phyloP scores from a whole-genome alignment of 35 echinoderm and acorn worm genomes.

The Antedon bifida region DNA sequence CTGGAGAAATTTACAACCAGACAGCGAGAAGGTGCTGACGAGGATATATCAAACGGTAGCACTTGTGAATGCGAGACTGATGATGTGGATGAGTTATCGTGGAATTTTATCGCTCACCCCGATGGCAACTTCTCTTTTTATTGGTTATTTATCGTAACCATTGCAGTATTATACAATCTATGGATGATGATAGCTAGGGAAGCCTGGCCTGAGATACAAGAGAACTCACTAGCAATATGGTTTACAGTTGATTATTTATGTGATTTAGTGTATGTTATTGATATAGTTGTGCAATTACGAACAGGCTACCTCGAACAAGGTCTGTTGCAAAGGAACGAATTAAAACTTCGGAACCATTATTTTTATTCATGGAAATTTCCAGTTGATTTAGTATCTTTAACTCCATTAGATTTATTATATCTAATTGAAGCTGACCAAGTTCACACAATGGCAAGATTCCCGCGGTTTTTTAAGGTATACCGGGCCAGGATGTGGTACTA shows the following conservation, averaged over 20 bases:
- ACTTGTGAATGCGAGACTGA: background rate
- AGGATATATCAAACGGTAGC: background rate
- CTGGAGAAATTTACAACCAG: conserved; percentile 7
- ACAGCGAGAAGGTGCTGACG: conserved; percentile 14
- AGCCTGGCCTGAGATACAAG: conserved; percentile 39
- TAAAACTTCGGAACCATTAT: conserved; percentile 41
- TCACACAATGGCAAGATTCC: conserved; percentile 32
- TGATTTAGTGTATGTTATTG: conserved; percentile 61
- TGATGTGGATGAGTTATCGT: conserved; percentile 7
- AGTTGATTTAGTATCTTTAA: conserved; percentile 39
- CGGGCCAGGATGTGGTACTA: conserved; percentile 31
- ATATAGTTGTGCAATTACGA: conserved; percentile 66
- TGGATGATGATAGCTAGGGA: conserved; percentile 61
- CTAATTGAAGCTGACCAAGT: conserved; percentile 10
- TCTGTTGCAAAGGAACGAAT: conserved; percentile 34
- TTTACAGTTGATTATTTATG: conserved; percentile 54
- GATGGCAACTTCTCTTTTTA: conserved; percentile 62
- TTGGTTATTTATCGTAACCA: conserved; percentile 53
- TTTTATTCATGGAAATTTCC: conserved; percentile 33
- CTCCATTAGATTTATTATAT: conserved; percentile 52
- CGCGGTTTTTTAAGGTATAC: conserved; percentile 54
- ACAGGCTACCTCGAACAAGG: conserved; percentile 74
- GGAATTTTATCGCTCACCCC: conserved; percentile 29
- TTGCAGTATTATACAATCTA: conserved; percentile 63
- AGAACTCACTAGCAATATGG: conserved; percentile 19